These are phyloP conservation scores for Troides oblongomaculatus DNA, from an alignment of 2,888 invertebrate species.

Conservation along the genomic window DNA sequence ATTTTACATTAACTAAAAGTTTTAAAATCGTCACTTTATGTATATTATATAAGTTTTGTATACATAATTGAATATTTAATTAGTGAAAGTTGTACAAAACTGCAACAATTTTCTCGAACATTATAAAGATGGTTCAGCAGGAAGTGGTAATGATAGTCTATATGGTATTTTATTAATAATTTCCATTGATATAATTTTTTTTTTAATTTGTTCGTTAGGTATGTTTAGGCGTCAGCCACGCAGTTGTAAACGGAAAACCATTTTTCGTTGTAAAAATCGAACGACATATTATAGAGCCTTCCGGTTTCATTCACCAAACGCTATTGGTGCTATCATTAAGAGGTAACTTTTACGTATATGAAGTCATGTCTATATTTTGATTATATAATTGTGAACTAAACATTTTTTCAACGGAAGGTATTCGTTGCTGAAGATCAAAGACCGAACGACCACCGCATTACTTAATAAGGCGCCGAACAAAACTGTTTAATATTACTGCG, in stretches of 20 bases:
- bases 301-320: conserved; percentile 74
- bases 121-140: too few species aligned
- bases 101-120: too few species aligned
- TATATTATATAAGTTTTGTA: too few species aligned
- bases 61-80: too few species aligned
- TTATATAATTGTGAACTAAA: neutral
- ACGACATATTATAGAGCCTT: conserved; percentile 78
- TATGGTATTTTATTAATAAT: too few species aligned
- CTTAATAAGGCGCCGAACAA: neutral
- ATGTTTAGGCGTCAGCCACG: conserved; percentile 74
- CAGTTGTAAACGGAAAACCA: conserved; percentile 71
- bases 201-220: conserved; percentile 51
- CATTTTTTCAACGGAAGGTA: too few species aligned
- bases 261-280: conserved; percentile 80
- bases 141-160: too few species aligned
- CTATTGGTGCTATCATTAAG: conserved; percentile 76
- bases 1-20: too few species aligned
- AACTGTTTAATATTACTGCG: neutral
- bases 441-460: too few species aligned
- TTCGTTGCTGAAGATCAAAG: too few species aligned
- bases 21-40: too few species aligned
- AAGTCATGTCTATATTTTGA: conserved; percentile 14
- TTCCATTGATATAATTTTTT: neutral
- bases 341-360: conserved; percentile 54
- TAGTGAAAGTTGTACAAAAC: too few species aligned